A percentile compares a stretch with the other conserved stretches of the same genome.
Evolutionary conservation across 2,888 invertebrate species (phyloP).

Genomic region (Eupithecia pulchellata): DNA sequence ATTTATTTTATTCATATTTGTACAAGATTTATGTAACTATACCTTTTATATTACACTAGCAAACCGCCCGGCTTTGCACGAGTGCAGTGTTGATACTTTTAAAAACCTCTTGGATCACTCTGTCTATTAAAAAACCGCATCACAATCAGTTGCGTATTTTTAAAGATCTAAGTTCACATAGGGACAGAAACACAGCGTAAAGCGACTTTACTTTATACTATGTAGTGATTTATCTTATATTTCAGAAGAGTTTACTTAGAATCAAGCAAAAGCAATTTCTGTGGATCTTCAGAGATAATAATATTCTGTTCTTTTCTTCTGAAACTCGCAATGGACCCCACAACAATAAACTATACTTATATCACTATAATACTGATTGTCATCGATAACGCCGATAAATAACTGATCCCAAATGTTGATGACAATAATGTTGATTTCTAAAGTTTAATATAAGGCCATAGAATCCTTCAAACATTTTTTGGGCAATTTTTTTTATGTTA

Average conservation of each 20-base stretch:
- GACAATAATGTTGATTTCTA: not conserved
- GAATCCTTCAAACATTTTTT: not conserved
- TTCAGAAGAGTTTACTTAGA: not conserved
- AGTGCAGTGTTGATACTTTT: no score
- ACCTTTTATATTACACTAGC: not conserved
- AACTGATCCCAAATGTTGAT: not conserved
- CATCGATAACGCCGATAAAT: not conserved
- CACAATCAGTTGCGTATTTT: no score
- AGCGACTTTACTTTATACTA: no score
- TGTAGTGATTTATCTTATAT: not conserved
- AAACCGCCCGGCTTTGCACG: no score
- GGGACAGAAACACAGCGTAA: no score
- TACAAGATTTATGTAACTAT: conserved; percentile 7
- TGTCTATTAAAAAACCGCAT: no score
- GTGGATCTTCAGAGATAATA: not conserved
- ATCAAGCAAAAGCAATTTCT: no score
- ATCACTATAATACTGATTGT: not conserved
- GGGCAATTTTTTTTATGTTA: not conserved
- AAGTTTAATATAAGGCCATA: not conserved
- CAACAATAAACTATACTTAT: not conserved
- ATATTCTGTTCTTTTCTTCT: not conserved
- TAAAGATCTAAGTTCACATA: no score
- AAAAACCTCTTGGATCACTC: no score
- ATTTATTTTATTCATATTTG: conserved; percentile 11
- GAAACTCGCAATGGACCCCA: not conserved